phyloP scores from a whole-genome alignment of 2,888 invertebrate species.

The Acleris emargana region DNA sequence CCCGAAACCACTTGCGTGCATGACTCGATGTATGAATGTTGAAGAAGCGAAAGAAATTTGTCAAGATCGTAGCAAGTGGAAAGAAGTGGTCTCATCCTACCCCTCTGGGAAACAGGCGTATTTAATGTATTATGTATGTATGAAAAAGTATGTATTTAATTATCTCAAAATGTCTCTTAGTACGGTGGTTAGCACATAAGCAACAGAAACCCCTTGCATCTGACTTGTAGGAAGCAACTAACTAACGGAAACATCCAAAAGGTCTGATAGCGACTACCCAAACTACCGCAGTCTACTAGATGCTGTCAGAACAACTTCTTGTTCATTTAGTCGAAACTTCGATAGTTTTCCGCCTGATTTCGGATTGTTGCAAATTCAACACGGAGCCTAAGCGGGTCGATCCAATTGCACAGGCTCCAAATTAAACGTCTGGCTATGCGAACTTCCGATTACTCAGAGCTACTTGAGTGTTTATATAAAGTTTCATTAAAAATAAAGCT shows the following conservation, averaged over 20 bases:
- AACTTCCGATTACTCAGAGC: conserved; percentile 47
- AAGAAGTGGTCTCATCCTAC: too few species aligned
- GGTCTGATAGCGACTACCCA: conserved; percentile 17
- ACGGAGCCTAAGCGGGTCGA: conserved; percentile 63
- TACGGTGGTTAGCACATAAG: not conserved
- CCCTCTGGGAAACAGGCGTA: too few species aligned
- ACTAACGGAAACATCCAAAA: conserved; percentile 23
- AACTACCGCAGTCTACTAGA: conserved; percentile 22
- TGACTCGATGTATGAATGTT: too few species aligned
- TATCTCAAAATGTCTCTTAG: too few species aligned
- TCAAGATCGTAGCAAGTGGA: too few species aligned
- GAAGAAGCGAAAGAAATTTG: too few species aligned
- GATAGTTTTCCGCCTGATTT: conserved; percentile 75
- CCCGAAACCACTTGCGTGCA: too few species aligned
- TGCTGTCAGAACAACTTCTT: conserved; percentile 52
- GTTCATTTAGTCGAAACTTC: conserved; percentile 63
- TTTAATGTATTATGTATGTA: too few species aligned
- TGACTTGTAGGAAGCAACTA: conserved; percentile 23
- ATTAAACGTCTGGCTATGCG: conserved; percentile 54
- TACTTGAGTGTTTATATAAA: not conserved
- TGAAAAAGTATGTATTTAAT: too few species aligned
- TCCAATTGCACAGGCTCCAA: conserved; percentile 65
- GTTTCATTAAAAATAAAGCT: not conserved
- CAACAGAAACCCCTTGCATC: conserved; percentile 17
- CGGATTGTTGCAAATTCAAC: conserved; percentile 73